Evolutionary conservation across 2,113 vertebrate genomes (phyloP).

Genomic region (Baryphthengus martii): DNA sequence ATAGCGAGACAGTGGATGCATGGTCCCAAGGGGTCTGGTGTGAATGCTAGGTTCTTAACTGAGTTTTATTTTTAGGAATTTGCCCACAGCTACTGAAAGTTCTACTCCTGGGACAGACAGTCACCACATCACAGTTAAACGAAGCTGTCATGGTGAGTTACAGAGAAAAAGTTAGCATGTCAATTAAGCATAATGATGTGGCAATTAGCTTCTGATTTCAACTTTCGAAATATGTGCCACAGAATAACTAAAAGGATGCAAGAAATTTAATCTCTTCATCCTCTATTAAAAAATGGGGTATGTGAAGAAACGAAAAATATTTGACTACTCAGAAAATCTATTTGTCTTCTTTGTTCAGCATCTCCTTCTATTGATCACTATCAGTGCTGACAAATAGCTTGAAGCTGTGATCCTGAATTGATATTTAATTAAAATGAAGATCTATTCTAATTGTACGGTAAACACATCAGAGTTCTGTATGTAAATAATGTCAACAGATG

Average conservation of each 20-base stretch:
- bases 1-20: not conserved
- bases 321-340: constrained; percentile 36
- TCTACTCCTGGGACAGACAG: constrained; percentile 6
- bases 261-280: constrained; percentile 62
- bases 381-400: constrained; percentile 65
- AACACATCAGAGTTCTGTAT: constrained; percentile 69
- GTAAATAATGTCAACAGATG: constrained; percentile 75
- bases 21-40: not conserved
- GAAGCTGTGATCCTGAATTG: constrained; percentile 70
- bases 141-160: constrained; percentile 19
- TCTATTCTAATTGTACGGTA: constrained; percentile 76
- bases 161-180: constrained; percentile 46
- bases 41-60: not conserved
- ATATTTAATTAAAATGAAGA: constrained; percentile 79
- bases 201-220: constrained; percentile 53
- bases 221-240: constrained; percentile 31
- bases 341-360: constrained; percentile 69
- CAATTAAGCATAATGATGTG: constrained; percentile 64
- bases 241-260: constrained; percentile 46
- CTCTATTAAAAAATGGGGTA: constrained; percentile 31
- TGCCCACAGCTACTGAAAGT: not conserved
- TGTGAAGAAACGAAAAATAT: constrained; percentile 47
- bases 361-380: constrained; percentile 70
- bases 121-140: not conserved
- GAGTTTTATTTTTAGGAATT: not conserved